Conservation (phyloP, 2,797 vertebrate genomes). For the Pangasius mekongensis region DNA sequence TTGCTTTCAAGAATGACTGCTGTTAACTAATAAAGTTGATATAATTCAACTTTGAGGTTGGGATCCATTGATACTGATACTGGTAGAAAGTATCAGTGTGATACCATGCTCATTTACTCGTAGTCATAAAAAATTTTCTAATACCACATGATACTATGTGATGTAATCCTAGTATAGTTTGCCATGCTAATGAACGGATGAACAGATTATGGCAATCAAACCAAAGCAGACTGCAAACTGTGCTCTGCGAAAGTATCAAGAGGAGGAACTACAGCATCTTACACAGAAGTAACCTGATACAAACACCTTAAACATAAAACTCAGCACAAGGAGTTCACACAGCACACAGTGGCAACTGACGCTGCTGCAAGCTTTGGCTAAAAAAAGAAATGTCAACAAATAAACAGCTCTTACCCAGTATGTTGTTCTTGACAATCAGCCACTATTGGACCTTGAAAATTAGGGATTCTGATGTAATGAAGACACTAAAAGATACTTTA, state of each 20-base stretch:
- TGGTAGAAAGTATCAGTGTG: neutral
- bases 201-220: neutral
- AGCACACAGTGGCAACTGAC: neutral
- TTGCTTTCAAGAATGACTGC: neutral
- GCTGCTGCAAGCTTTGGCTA: neutral
- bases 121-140: neutral
- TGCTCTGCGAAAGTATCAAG: neutral
- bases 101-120: neutral
- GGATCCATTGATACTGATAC: neutral
- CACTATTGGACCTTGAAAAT: neutral
- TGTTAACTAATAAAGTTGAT: neutral
- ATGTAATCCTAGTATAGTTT: neutral
- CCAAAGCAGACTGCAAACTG: neutral
- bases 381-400: neutral
- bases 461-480: neutral
- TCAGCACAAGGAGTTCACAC: neutral
- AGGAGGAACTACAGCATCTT: neutral
- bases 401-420: neutral
- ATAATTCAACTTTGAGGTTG: neutral
- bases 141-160: neutral
- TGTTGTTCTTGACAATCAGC: neutral
- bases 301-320: neutral
- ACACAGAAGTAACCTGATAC: neutral
- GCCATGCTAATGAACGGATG: neutral
- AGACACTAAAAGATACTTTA: neutral